phyloP scores from a whole-genome alignment of 2,113 vertebrate species.

The Brevimyrus niger region DNA sequence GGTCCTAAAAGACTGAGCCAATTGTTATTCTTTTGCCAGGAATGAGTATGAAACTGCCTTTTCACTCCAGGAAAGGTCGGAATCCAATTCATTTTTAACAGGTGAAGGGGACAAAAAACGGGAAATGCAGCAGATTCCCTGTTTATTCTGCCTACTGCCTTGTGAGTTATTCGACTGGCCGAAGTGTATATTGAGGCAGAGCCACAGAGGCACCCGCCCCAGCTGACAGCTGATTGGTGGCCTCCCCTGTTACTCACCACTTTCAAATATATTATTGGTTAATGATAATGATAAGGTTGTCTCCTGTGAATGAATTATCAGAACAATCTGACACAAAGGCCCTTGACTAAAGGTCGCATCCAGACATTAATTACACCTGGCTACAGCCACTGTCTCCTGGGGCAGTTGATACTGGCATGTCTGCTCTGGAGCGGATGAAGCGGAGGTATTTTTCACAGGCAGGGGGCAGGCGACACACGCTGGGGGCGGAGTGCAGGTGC shows the following conservation, averaged over 20 bases:
- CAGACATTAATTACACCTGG: not conserved
- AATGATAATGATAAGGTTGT: not conserved
- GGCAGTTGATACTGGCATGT: not conserved
- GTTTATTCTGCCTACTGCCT: not conserved
- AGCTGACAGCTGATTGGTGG: not conserved
- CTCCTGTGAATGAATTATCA: not conserved
- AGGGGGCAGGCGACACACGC: not conserved
- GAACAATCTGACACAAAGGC: not conserved
- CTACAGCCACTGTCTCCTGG: not conserved
- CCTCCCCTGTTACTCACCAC: not conserved
- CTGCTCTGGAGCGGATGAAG: not conserved
- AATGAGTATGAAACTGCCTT: not conserved
- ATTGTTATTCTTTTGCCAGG: not conserved
- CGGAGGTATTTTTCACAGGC: not conserved
- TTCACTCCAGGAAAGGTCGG: not conserved
- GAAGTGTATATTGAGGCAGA: not conserved
- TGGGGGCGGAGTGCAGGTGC: slow-evolving; percentile 36
- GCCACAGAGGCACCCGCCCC: not conserved
- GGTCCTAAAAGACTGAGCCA: not conserved
- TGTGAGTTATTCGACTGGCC: not conserved
- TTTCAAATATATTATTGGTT: not conserved
- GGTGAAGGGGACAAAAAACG: not conserved
- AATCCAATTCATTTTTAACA: not conserved
- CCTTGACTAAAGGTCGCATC: not conserved
- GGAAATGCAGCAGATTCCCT: not conserved